Conservation (phyloP, 2,888 invertebrate genomes). For the Criorhina ranunculi region DNA sequence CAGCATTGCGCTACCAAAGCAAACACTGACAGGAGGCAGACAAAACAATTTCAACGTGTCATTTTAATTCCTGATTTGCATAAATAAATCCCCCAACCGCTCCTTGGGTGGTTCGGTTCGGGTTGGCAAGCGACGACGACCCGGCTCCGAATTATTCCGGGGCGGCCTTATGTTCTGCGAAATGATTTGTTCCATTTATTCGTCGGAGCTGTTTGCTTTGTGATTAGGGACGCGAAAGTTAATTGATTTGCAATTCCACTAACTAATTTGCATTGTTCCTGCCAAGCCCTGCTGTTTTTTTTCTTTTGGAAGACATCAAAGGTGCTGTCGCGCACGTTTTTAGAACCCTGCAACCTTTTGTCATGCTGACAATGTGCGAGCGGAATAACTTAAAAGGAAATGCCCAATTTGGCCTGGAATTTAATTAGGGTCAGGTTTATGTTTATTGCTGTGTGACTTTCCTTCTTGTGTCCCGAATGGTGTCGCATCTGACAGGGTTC, state of each 20-base stretch:
- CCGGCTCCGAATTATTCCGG: not conserved
- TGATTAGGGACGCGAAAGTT: constrained; percentile 74
- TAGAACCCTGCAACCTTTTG: constrained; percentile 26
- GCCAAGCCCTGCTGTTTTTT: too few relatives aligned
- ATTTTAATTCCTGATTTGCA: constrained; percentile 77
- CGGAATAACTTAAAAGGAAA: constrained; percentile 39
- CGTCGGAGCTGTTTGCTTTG: constrained; percentile 56
- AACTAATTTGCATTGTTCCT: constrained; percentile 69
- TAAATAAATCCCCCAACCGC: constrained; percentile 71
- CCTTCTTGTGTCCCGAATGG: not conserved
- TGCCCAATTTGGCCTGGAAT: constrained; percentile 34
- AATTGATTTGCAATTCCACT: constrained; percentile 74
- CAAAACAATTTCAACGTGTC: constrained; percentile 77
- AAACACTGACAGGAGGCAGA: constrained; percentile 77
- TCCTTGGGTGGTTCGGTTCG: constrained; percentile 6
- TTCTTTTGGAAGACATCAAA: constrained; percentile 64
- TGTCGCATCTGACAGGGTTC: constrained; percentile 17
- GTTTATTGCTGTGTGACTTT: not conserved
- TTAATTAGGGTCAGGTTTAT: constrained; percentile 50
- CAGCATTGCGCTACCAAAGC: constrained; percentile 75
- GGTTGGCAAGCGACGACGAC: not conserved
- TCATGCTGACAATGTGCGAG: constrained; percentile 23
- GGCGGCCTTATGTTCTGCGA: constrained; percentile 35
- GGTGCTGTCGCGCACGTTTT: constrained; percentile 17
- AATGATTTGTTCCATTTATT: constrained; percentile 70